Evolutionary conservation across 2,888 invertebrate genomes (phyloP).

Genomic region (Hemistola chrysoprasaria): DNA sequence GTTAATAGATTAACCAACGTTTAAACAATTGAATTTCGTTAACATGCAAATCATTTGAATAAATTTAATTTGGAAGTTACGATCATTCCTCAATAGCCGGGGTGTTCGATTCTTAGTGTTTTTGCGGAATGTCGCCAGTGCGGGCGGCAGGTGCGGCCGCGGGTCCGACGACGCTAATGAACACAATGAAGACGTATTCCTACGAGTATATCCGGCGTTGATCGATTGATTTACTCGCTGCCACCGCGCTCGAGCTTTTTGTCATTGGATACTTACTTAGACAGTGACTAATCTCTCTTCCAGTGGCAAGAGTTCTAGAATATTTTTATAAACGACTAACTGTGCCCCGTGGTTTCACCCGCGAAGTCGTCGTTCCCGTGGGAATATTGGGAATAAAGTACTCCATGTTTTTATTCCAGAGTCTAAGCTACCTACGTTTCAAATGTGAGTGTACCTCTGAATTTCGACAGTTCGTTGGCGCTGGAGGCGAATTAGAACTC

Average conservation of each 20-base stretch:
- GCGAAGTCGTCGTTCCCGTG: too few relatives aligned
- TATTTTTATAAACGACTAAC: too few relatives aligned
- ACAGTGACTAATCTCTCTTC: slow-evolving; percentile 9
- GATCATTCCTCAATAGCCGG: slow-evolving; percentile 34
- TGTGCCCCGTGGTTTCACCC: too few relatives aligned
- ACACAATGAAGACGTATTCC: slow-evolving; percentile 82
- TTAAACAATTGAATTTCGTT: neutral
- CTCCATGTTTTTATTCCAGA: too few relatives aligned
- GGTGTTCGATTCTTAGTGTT: slow-evolving; percentile 55
- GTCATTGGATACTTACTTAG: slow-evolving; percentile 7
- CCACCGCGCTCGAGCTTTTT: slow-evolving; percentile 78
- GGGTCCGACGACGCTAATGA: slow-evolving; percentile 71
- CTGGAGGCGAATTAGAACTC: too few relatives aligned
- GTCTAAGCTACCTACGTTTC: too few relatives aligned
- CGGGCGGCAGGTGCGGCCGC: slow-evolving; percentile 70
- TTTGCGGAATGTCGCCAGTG: slow-evolving; percentile 68
- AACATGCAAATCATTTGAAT: slow-evolving; percentile 23
- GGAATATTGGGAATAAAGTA: too few relatives aligned
- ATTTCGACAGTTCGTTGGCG: too few relatives aligned
- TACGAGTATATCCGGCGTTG: slow-evolving; percentile 79
- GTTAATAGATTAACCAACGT: too few relatives aligned
- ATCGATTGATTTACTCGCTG: slow-evolving; percentile 82
- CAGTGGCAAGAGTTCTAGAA: too few relatives aligned
- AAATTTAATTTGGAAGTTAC: slow-evolving; percentile 21
- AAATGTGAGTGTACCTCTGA: too few relatives aligned